These are phyloP conservation scores for Menidia beryllina DNA, from an alignment of 2,113 vertebrate genomes.

Conservation along the genomic window DNA sequence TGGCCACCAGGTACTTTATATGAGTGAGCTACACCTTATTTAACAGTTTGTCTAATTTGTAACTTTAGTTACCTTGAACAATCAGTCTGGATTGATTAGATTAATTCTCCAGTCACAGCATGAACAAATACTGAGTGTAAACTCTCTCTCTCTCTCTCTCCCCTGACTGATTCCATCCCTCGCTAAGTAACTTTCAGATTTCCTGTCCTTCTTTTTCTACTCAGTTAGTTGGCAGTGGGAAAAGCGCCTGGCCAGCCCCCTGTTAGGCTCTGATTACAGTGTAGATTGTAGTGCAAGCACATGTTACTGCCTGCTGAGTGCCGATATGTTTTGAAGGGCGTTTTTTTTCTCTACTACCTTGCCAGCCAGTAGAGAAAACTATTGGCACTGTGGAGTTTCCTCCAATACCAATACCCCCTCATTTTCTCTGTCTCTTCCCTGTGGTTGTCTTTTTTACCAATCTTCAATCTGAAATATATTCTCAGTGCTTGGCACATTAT, in stretches of 20 bases:
- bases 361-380: constrained; percentile 41
- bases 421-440: constrained; percentile 17
- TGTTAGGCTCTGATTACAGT: constrained; percentile 68
- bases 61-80: neutral
- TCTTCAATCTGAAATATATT: constrained; percentile 45
- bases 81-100: constrained; percentile 23
- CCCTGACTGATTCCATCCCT: constrained; percentile 36
- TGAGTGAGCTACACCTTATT: constrained; percentile 1
- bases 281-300: constrained; percentile 67
- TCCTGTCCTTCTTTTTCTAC: constrained; percentile 12
- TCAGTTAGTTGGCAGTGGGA: constrained; percentile 43
- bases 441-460: constrained; percentile 24
- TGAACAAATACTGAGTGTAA: constrained; percentile 36
- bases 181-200: constrained; percentile 33
- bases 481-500: constrained; percentile 43
- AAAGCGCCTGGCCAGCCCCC: constrained; percentile 43
- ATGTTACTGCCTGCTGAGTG: constrained; percentile 68
- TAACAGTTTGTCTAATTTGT: constrained; percentile 1
- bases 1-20: neutral
- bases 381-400: constrained; percentile 44
- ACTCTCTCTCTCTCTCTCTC: constrained; percentile 24
- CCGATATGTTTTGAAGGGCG: constrained; percentile 54
- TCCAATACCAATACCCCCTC: constrained; percentile 56
- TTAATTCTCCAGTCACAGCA: constrained; percentile 15
- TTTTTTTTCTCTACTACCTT: constrained; percentile 47